phyloP scores from a whole-genome alignment of 2,113 vertebrate genomes.

The Bombycilla garrulus region DNA sequence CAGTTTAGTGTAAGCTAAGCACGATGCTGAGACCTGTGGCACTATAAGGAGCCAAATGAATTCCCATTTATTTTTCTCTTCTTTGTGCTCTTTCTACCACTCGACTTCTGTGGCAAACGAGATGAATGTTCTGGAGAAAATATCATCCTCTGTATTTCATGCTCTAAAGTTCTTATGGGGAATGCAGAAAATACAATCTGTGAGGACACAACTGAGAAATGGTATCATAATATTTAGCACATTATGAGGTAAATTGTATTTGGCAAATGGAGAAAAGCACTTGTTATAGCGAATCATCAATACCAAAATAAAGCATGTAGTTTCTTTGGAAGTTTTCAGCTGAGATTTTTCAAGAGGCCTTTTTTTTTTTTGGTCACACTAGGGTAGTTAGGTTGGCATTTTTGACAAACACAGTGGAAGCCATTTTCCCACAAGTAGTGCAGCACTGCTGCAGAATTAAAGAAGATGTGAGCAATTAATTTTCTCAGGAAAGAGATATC shows the following conservation, averaged over 20 bases:
- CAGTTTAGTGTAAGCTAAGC: background rate
- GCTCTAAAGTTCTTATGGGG: background rate
- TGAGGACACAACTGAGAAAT: background rate
- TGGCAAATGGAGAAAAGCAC: background rate
- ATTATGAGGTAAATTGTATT: background rate
- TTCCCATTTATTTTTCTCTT: background rate
- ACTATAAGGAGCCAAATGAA: background rate
- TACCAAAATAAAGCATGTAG: background rate
- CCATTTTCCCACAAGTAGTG: background rate
- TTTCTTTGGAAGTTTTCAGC: background rate
- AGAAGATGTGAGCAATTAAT: background rate
- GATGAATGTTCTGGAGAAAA: background rate
- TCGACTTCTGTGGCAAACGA: background rate
- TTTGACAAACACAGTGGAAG: background rate
- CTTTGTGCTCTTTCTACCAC: background rate
- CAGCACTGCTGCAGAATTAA: background rate
- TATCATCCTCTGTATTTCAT: background rate
- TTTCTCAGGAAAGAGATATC: background rate
- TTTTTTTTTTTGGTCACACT: background rate
- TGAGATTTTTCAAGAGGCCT: background rate
- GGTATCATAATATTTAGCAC: background rate
- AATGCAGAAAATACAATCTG: accelerated
- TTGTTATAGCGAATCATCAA: background rate
- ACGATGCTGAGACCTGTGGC: background rate
- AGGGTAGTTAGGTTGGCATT: background rate